phyloP scores from a whole-genome alignment of 1,140 invertebrate genomes.

The Coptotermes formosanus region DNA sequence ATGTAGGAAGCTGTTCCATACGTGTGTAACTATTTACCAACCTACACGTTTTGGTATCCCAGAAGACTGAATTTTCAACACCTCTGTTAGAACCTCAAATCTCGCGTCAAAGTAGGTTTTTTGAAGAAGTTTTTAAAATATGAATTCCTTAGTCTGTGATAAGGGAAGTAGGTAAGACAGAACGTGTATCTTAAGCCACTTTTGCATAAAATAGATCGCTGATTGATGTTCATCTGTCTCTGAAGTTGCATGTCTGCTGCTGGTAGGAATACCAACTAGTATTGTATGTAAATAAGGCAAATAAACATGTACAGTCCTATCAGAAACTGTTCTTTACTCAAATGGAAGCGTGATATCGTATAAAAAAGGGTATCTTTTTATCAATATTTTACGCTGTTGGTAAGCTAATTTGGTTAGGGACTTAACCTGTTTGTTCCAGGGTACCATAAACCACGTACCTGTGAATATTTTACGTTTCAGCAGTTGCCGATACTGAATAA shows the following conservation, averaged over 20 bases:
- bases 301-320: not conserved
- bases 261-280: not conserved
- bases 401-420: not conserved
- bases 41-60: too few species aligned
- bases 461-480: not conserved
- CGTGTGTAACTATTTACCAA: too few species aligned
- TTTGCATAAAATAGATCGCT: not conserved
- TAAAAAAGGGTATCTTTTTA: not conserved
- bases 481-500: not conserved
- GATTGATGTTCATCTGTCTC: not conserved
- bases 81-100: too few species aligned
- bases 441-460: not conserved
- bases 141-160: too few species aligned
- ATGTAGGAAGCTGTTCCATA: too few species aligned
- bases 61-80: too few species aligned
- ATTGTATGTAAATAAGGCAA: constrained; percentile 9
- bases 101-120: too few species aligned
- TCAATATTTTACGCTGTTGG: not conserved
- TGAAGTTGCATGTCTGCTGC: not conserved
- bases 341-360: not conserved
- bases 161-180: too few species aligned
- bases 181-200: not conserved
- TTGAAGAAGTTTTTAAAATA: too few species aligned
- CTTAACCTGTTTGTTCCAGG: not conserved
- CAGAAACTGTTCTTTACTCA: not conserved